A percentile compares a stretch with the other conserved stretches of the same genome.
Evolutionary conservation across 2,113 vertebrate species (phyloP).

Genomic region (Pontoporia blainvillei): DNA sequence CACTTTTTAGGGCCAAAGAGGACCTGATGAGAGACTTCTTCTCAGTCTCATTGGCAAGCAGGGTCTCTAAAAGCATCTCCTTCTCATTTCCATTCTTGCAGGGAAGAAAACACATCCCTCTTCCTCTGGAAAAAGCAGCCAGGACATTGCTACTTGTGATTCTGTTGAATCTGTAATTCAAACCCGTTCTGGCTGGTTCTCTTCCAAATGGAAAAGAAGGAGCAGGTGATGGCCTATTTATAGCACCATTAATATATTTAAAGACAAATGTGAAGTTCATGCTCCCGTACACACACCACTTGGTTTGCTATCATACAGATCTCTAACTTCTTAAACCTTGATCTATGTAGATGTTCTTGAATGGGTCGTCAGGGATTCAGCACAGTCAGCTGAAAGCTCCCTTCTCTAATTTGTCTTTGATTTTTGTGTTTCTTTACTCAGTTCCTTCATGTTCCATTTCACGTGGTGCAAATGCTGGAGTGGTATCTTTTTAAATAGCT

Average conservation of each 20-base stretch:
- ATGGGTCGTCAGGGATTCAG: background rate
- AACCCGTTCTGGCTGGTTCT: conserved; percentile 28
- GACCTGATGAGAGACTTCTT: background rate
- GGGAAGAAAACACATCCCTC: background rate
- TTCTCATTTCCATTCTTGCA: background rate
- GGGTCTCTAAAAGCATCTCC: background rate
- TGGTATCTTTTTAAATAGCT: background rate
- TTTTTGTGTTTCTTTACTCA: background rate
- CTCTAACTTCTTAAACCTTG: background rate
- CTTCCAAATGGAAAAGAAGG: conserved; percentile 36
- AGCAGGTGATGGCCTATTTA: conserved; percentile 72
- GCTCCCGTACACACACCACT: background rate
- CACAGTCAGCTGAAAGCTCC: rapidly evolving
- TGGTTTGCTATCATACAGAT: background rate
- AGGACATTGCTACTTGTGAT: background rate
- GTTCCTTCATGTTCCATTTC: background rate
- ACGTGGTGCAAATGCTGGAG: background rate
- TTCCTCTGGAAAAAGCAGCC: background rate
- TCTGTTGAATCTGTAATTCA: conserved; percentile 54
- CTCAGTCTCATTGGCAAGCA: background rate
- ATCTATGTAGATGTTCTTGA: background rate
- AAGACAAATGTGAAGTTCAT: background rate
- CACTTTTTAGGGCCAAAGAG: background rate
- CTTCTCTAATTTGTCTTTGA: background rate
- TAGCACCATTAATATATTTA: conserved; percentile 46